Conservation (phyloP, 2,797 vertebrate species). For the Nannoperca australis region DNA sequence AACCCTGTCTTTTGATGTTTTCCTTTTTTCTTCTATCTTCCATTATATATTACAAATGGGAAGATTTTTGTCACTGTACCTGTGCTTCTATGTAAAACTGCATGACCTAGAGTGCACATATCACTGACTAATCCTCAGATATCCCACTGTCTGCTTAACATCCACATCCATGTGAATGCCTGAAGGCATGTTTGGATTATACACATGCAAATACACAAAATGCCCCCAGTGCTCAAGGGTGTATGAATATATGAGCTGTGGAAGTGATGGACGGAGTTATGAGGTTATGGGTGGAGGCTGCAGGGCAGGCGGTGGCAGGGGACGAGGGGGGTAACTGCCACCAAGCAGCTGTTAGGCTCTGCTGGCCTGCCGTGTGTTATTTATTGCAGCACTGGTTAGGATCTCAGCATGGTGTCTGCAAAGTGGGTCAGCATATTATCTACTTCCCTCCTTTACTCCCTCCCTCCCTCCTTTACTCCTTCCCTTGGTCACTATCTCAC, state of each 20-base stretch:
- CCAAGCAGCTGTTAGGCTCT: constrained; percentile 82
- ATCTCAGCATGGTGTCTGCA: constrained; percentile 81
- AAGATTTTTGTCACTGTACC: constrained; percentile 11
- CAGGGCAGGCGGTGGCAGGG: constrained; percentile 38
- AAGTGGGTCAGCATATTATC: constrained; percentile 86
- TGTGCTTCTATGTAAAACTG: constrained; percentile 22
- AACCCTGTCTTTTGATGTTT: neutral
- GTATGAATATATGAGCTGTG: constrained; percentile 27
- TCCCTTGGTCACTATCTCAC: constrained; percentile 59
- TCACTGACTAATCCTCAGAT: constrained; percentile 25
- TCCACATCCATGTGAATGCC: constrained; percentile 19
- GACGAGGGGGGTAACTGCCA: constrained; percentile 61
- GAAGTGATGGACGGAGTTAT: constrained; percentile 51
- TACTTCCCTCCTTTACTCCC: constrained; percentile 55
- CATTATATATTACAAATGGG: neutral
- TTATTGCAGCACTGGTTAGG: constrained; percentile 83
- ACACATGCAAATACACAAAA: constrained; percentile 46
- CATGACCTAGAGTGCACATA: constrained; percentile 17
- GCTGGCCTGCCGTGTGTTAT: constrained; percentile 81
- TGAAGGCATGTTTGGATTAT: constrained; percentile 51
- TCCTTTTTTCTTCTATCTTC: neutral
- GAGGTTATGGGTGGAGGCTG: constrained; percentile 55
- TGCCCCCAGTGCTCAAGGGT: constrained; percentile 12
- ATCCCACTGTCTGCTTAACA: constrained; percentile 25
- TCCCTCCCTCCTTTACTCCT: constrained; percentile 49